phyloP scores from a whole-genome alignment of 2,888 invertebrate species.

The Xiphydria camelus region DNA sequence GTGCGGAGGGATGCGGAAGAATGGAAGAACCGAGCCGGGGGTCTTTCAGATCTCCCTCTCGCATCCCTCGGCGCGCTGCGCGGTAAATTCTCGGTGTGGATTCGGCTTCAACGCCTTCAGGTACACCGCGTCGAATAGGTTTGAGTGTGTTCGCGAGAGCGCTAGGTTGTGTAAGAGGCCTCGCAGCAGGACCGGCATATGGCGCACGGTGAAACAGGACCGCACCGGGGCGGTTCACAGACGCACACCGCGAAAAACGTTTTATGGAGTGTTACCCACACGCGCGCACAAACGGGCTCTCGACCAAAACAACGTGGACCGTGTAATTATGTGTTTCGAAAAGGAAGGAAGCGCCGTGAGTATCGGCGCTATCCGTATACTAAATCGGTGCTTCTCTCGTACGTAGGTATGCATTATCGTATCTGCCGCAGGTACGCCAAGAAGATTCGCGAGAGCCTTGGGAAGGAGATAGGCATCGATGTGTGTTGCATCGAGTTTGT shows the following conservation, averaged over 20 bases:
- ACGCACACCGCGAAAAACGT: conserved; percentile 7
- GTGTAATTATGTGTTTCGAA: conserved; percentile 32
- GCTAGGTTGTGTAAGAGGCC: conserved; percentile 24
- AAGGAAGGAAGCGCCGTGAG: conserved; percentile 12
- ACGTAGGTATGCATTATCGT: too few species aligned
- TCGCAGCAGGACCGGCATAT: conserved; percentile 39
- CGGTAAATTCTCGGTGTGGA: conserved; percentile 1
- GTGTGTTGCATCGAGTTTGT: too few species aligned
- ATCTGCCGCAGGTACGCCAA: too few species aligned
- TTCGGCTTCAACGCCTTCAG: not conserved
- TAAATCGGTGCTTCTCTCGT: too few species aligned
- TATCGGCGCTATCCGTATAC: conserved; percentile 16
- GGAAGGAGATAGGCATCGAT: too few species aligned
- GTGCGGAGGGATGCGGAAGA: too few species aligned
- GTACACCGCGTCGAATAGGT: not conserved
- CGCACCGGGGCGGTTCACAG: conserved; percentile 20
- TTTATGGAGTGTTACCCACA: conserved; percentile 4
- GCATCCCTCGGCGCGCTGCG: too few species aligned
- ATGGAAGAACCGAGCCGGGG: not conserved
- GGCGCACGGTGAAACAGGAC: conserved; percentile 38
- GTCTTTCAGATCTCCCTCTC: too few species aligned
- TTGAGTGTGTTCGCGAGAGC: conserved; percentile 16
- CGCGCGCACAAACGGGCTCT: not conserved
- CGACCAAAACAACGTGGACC: conserved; percentile 23
- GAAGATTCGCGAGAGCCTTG: conserved; percentile 7